Evolutionary conservation across 2,888 invertebrate species (phyloP).

Genomic region (Apamea anceps): DNA sequence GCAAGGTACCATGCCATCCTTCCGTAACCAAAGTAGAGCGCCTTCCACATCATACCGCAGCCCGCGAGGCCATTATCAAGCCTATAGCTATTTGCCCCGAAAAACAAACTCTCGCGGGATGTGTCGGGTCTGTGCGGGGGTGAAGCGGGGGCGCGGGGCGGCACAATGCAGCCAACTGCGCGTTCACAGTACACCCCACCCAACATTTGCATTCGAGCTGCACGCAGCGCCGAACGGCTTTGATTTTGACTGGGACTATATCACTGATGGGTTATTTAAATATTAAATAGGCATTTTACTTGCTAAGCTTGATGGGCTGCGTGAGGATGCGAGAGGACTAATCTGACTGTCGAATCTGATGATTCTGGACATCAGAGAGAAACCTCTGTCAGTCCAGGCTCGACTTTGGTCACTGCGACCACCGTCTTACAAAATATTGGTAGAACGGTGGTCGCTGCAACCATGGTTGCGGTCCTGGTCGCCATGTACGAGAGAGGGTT

Average conservation of each 20-base stretch:
- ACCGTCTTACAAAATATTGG: neutral
- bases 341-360: slow-evolving; percentile 2
- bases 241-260: slow-evolving; percentile 77
- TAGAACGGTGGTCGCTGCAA: neutral
- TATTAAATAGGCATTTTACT: slow-evolving; percentile 61
- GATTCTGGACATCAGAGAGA: neutral
- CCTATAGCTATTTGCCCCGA: slow-evolving; percentile 91
- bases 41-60: slow-evolving; percentile 66
- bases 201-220: slow-evolving; percentile 85
- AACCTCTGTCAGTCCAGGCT: neutral
- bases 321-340: neutral
- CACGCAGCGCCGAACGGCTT: slow-evolving; percentile 82
- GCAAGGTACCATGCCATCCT: neutral
- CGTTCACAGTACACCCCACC: slow-evolving; percentile 85
- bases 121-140: slow-evolving; percentile 73
- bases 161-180: slow-evolving; percentile 89
- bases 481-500: no score
- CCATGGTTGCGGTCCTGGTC: neutral
- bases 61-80: slow-evolving; percentile 90
- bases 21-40: slow-evolving; percentile 74
- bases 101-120: slow-evolving; percentile 91
- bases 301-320: slow-evolving; percentile 35
- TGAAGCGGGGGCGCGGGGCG: slow-evolving; percentile 66
- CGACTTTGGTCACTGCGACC: neutral
- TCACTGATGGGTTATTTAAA: slow-evolving; percentile 63